phyloP scores from a whole-genome alignment of 2,888 invertebrate genomes.

The Baccha elongata region DNA sequence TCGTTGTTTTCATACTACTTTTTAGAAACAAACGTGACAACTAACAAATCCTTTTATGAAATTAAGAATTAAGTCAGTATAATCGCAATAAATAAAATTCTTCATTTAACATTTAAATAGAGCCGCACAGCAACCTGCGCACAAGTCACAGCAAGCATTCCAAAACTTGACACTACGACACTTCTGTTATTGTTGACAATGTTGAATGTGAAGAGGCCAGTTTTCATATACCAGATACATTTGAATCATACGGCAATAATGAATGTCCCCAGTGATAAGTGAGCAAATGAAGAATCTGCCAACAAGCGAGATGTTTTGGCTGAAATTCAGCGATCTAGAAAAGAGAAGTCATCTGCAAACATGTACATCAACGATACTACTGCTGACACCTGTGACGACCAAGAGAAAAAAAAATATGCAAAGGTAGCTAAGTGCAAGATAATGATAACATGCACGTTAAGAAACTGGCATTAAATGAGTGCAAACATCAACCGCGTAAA shows the following conservation, averaged over 20 bases:
- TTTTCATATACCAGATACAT: slow-evolving; percentile 85
- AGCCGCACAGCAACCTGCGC: slow-evolving; percentile 79
- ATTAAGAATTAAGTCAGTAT: too few species aligned
- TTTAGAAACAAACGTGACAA: too few species aligned
- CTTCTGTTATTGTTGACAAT: slow-evolving; percentile 85
- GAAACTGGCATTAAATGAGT: slow-evolving; percentile 92
- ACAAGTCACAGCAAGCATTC: slow-evolving; percentile 67
- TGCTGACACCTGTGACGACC: slow-evolving; percentile 87
- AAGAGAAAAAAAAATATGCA: slow-evolving; percentile 89
- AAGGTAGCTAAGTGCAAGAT: slow-evolving; percentile 84
- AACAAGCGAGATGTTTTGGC: slow-evolving; percentile 88
- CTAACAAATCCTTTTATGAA: too few species aligned
- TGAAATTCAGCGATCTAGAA: slow-evolving; percentile 90
- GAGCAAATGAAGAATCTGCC: slow-evolving; percentile 88
- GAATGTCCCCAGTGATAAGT: slow-evolving; percentile 89
- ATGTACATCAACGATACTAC: slow-evolving; percentile 82
- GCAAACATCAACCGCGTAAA: slow-evolving; percentile 90
- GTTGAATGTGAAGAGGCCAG: slow-evolving; percentile 89
- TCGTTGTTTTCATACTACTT: neutral
- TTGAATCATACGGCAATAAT: slow-evolving; percentile 86
- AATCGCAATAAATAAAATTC: too few species aligned
- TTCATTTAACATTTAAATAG: too few species aligned
- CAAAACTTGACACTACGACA: slow-evolving; percentile 81
- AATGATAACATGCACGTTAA: slow-evolving; percentile 85
- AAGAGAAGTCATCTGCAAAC: slow-evolving; percentile 84